phyloP scores from a whole-genome alignment of 2,888 invertebrate genomes.

The Microchrysa polita region DNA sequence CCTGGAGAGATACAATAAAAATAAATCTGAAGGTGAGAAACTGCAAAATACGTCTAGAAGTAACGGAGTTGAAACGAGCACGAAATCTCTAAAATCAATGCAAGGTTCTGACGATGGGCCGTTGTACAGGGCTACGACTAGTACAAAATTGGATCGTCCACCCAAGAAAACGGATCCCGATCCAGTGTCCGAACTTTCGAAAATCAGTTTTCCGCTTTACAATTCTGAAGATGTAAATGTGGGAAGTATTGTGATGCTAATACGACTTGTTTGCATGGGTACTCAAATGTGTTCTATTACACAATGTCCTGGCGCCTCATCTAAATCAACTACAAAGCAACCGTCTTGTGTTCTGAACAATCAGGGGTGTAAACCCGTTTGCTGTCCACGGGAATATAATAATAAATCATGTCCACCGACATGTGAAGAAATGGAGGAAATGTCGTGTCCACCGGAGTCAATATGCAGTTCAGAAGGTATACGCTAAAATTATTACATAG shows the following conservation, averaged over 20 bases:
- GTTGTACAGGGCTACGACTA: neutral
- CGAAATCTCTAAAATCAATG: neutral
- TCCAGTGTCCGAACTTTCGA: constrained; percentile 57
- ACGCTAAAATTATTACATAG: too few relatives aligned
- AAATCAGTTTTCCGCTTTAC: constrained; percentile 59
- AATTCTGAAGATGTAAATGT: constrained; percentile 59
- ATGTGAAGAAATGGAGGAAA: neutral
- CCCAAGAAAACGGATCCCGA: constrained; percentile 20
- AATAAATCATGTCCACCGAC: constrained; percentile 3
- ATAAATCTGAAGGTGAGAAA: constrained; percentile 41
- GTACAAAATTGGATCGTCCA: neutral
- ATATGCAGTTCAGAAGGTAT: neutral
- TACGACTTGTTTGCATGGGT: constrained; percentile 61
- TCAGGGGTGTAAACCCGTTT: too few relatives aligned
- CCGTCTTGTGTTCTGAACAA: too few relatives aligned
- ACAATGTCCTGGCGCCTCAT: constrained; percentile 6
- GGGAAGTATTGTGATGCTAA: constrained; percentile 60
- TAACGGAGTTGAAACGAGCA: neutral
- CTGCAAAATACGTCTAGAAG: neutral
- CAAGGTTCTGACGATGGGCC: neutral
- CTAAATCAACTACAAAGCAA: neutral
- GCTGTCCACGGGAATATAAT: neutral
- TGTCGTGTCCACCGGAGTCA: neutral
- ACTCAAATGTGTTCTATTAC: constrained; percentile 55
- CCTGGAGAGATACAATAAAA: constrained; percentile 56